Evolutionary conservation across 2,797 vertebrate species (phyloP).

Genomic region (Tinamus major): DNA sequence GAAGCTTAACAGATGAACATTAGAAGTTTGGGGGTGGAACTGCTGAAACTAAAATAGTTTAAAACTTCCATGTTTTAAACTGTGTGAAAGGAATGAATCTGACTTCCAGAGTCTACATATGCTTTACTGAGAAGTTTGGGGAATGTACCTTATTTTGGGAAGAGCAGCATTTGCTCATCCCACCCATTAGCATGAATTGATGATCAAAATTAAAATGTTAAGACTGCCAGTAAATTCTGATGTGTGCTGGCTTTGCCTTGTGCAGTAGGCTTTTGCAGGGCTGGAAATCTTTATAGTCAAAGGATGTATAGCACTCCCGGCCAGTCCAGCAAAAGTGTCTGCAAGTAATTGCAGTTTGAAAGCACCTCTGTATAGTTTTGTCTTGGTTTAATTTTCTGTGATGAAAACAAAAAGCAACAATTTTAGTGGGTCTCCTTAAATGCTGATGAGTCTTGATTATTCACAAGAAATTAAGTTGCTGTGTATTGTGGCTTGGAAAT

Average conservation of each 20-base stretch:
- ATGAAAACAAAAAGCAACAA: rapidly evolving
- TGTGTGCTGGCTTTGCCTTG: background rate
- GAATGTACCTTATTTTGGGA: background rate
- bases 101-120: rapidly evolving
- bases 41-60: background rate
- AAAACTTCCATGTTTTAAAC: background rate
- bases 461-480: rapidly evolving
- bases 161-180: background rate
- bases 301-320: background rate
- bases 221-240: background rate
- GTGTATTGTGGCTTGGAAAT: background rate
- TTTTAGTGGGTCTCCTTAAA: background rate
- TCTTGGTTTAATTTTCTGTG: background rate
- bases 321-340: background rate
- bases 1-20: background rate
- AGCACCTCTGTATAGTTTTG: background rate
- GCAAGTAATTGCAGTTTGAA: background rate
- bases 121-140: background rate
- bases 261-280: background rate
- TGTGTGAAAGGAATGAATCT: background rate
- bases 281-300: background rate
- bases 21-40: background rate
- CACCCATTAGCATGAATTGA: background rate
- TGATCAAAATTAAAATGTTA: background rate
- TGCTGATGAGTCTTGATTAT: rapidly evolving